Evolutionary conservation across 2,797 vertebrate genomes (phyloP), one percentile per base, ranked within the genome.

Genomic region (Liparis tanakae): DNA sequence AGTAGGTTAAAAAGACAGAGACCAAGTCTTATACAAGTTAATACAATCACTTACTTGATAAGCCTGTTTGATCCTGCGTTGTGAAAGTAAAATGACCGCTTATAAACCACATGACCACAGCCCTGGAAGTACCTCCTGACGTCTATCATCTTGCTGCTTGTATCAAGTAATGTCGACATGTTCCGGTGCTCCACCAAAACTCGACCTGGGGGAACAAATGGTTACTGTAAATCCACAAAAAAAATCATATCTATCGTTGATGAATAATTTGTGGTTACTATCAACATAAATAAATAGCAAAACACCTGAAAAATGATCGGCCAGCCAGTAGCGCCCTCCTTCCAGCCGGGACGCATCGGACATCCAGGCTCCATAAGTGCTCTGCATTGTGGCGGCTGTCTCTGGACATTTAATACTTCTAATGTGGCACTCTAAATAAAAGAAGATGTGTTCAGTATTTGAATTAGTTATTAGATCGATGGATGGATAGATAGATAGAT

Each of bases 311-410:
- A 98, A 98, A 81, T 98, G 97, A 20, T 92, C 92, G 0, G 95
- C 95, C 56, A 97, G 81, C 97, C 97, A 98, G 84, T 95, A 94
- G 54, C 87, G 93, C 4, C 92, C 91, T 15, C 95, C 94, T 0
- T 91, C 94, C 72, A 56, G 83, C 54, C 83, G 87, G 1, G 91
- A 90, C 2, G 93, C 89, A 66, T 98, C 97, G 18, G 88, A 85
- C 92, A 97, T 96, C 96, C 95, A 97, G 0, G 96, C 93, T 74
- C 97, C 97, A 79, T 93, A 98, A 0, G 96, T 97, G 65, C 90
- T 90, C 22, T 84, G 84, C 7, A 96, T 90, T n/a, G 87, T 92
- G 10, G 78, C 85, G 22, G 93, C 70, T 58, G 91, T 94, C 1
- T 87, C 80, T 3, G 94, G 92, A 34, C 92, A 96, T 78, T 91